Evolutionary conservation across 2,113 vertebrate genomes (phyloP).

Genomic region (Pterocles orientalis): DNA sequence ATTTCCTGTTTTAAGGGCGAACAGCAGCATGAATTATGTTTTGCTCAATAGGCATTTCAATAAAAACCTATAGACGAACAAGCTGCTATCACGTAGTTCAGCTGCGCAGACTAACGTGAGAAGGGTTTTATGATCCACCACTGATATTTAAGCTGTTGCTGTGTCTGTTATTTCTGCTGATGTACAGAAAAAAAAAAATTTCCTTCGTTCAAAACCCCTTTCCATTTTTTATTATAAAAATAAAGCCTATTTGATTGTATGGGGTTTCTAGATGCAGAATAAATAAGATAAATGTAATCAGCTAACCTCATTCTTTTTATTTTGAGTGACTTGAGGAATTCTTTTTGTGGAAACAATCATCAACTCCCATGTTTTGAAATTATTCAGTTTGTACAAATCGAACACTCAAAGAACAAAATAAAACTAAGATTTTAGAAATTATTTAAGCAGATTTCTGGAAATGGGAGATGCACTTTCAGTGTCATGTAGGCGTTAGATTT

Average conservation of each 20-base stretch:
- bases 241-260: background rate
- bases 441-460: background rate
- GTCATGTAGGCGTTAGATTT: background rate
- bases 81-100: conserved; percentile 12
- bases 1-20: conserved; percentile 86
- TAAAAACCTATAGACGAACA: conserved; percentile 60
- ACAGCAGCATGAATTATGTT: conserved; percentile 84
- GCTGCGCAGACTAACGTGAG: conserved; percentile 37
- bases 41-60: conserved; percentile 75
- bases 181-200: conserved; percentile 32
- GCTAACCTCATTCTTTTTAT: background rate
- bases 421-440: background rate
- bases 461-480: background rate
- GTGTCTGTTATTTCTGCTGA: conserved; percentile 25
- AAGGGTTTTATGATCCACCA: conserved; percentile 20
- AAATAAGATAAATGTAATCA: background rate
- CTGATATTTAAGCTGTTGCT: conserved; percentile 16
- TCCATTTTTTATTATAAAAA: background rate
- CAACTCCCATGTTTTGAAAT: background rate
- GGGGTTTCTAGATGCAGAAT: background rate
- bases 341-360: background rate
- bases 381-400: background rate
- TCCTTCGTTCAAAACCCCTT: background rate
- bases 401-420: background rate
- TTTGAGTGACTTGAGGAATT: background rate